phyloP scores from a whole-genome alignment of 2,888 invertebrate species.

The Melanophora roralis region DNA sequence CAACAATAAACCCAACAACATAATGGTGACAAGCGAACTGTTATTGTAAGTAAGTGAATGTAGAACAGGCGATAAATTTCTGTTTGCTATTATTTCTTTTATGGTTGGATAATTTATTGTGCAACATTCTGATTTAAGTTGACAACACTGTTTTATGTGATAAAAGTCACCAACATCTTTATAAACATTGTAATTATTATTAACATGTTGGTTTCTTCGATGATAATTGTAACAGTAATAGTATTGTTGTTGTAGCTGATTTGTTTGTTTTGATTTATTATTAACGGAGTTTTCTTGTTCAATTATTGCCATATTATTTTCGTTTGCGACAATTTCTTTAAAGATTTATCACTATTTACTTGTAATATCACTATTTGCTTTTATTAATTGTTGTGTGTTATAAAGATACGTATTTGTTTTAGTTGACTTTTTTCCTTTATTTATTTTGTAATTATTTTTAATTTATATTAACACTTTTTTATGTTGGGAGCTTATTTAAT shows the following conservation, averaged over 20 bases:
- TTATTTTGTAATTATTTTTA: too few species aligned
- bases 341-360: slow-evolving; percentile 3
- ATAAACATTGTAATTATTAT: neutral
- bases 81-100: slow-evolving; percentile 18
- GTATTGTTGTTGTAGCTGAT: neutral
- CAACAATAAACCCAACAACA: slow-evolving; percentile 32
- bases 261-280: slow-evolving; percentile 32
- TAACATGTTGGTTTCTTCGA: slow-evolving; percentile 1
- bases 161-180: slow-evolving; percentile 41
- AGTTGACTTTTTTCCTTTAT: neutral
- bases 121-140: slow-evolving; percentile 24
- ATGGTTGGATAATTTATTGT: slow-evolving; percentile 15
- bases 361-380: slow-evolving; percentile 6
- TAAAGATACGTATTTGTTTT: slow-evolving; percentile 24
- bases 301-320: slow-evolving; percentile 41
- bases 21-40: slow-evolving; percentile 3
- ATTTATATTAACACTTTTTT: too few species aligned
- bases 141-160: slow-evolving; percentile 54
- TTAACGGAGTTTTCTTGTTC: neutral
- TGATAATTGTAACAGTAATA: slow-evolving; percentile 1
- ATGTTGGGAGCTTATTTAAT: slow-evolving; percentile 20
- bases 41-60: slow-evolving; percentile 32
- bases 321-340: neutral
- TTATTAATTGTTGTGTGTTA: slow-evolving; percentile 8
- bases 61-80: slow-evolving; percentile 32